Percentiles rank a stretch among this genome's conserved stretches.
phyloP scores from a whole-genome alignment of 2,888 invertebrate genomes.

The Tridacna gigas region DNA sequence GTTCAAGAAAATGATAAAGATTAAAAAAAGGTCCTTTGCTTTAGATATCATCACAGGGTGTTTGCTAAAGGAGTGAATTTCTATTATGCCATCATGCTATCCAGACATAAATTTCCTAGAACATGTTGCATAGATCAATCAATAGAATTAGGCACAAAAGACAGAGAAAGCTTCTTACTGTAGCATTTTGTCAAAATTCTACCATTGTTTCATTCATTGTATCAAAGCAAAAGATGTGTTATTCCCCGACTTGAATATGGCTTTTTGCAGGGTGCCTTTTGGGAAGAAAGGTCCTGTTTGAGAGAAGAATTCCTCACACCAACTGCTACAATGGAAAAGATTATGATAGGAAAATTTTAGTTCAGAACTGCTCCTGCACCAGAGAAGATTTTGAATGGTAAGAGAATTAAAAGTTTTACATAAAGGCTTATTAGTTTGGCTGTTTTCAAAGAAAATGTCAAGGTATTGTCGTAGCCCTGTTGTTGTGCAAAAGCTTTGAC shows the following conservation, averaged over 20 bases:
- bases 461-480: no score
- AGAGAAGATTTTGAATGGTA: slow-evolving; percentile 93
- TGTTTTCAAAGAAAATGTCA: no score
- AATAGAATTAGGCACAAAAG: no score
- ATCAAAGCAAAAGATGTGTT: neutral
- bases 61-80: no score
- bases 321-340: slow-evolving; percentile 93
- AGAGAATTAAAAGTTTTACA: slow-evolving; percentile 25
- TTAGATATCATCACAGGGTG: no score
- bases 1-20: no score
- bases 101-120: no score
- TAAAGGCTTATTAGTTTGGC: no score
- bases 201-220: neutral
- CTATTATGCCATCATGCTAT: no score
- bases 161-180: neutral
- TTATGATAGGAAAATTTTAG: slow-evolving; percentile 90
- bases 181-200: neutral
- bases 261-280: slow-evolving; percentile 89
- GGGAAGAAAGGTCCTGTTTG: slow-evolving; percentile 91
- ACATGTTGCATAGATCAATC: no score
- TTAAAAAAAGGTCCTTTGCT: no score
- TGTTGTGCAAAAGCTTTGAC: no score
- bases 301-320: slow-evolving; percentile 90
- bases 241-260: neutral
- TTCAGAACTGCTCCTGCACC: slow-evolving; percentile 92